Conservation (phyloP, 2,888 invertebrate species). For the Tineola bisselliella region DNA sequence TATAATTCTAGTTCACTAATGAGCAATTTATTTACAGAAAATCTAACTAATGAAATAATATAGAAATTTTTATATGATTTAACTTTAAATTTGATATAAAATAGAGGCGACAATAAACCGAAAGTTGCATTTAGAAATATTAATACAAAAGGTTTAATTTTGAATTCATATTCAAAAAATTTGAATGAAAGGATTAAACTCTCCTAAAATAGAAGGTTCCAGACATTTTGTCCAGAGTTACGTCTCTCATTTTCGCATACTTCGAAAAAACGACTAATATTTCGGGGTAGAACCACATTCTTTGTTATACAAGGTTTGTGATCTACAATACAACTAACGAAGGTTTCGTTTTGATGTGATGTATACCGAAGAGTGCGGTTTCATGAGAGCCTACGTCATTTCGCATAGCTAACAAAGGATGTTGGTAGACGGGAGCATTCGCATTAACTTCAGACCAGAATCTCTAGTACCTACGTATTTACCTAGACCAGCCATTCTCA, state of each 20-base stretch:
- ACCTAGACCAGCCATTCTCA: too few relatives aligned
- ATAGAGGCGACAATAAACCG: too few relatives aligned
- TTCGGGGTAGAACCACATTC: neutral
- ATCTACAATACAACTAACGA: neutral
- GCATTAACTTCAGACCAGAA: slow-evolving; percentile 6
- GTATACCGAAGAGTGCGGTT: neutral
- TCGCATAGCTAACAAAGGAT: slow-evolving; percentile 6
- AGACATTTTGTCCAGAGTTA: neutral
- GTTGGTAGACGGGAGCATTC: neutral
- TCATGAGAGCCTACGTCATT: slow-evolving; percentile 5
- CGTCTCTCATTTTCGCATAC: slow-evolving; percentile 9
- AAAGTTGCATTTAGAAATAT: too few relatives aligned
- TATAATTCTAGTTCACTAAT: too few relatives aligned
- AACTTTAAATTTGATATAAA: too few relatives aligned
- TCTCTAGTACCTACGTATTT: neutral
- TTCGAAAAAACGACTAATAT: slow-evolving; percentile 11
- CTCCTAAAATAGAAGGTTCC: neutral
- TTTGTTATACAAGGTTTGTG: neutral
- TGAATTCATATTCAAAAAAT: neutral
- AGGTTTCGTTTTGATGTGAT: neutral
- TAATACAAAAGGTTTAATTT: too few relatives aligned
- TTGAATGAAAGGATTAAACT: neutral
- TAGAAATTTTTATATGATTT: too few relatives aligned
- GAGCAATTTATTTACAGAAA: too few relatives aligned
- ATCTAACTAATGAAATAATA: too few relatives aligned